phyloP scores from a whole-genome alignment of 2,888 invertebrate genomes.

The Phragmatobia fuliginosa region DNA sequence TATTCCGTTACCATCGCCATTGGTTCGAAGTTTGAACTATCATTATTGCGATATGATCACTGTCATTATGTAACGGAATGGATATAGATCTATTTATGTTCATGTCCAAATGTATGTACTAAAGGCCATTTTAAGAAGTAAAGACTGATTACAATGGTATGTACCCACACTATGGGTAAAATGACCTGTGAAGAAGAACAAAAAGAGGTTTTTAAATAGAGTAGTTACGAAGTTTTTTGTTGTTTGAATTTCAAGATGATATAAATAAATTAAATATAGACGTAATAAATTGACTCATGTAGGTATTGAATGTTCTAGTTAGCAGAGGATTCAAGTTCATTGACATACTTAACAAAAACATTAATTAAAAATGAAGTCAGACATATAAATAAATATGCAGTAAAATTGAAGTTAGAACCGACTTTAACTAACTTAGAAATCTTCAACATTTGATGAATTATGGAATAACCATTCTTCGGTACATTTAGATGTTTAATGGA shows the following conservation, averaged over 20 bases:
- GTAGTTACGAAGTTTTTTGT: too few relatives aligned
- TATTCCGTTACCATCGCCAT: constrained; percentile 66
- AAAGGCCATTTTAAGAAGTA: not conserved
- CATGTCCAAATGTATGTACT: not conserved
- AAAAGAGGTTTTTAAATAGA: not conserved
- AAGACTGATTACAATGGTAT: not conserved
- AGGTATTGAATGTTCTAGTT: not conserved
- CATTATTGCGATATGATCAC: constrained; percentile 49
- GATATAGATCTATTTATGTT: not conserved
- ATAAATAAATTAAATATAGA: not conserved
- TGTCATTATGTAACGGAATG: constrained; percentile 28
- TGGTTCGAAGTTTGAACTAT: constrained; percentile 55
- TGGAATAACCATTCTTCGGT: not conserved
- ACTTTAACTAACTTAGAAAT: not conserved
- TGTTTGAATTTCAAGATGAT: not conserved
- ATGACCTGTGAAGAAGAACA: not conserved
- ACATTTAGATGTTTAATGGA: not conserved
- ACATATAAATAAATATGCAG: not conserved
- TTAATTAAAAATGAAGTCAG: not conserved
- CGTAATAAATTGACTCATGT: not conserved
- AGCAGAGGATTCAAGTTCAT: not conserved
- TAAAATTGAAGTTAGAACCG: not conserved
- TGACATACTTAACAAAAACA: not conserved
- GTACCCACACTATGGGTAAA: not conserved
- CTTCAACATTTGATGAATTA: not conserved